Base-by-base conservation (phyloP, 92 coral and sea anemone species). In the Porites evermanni region DNA sequence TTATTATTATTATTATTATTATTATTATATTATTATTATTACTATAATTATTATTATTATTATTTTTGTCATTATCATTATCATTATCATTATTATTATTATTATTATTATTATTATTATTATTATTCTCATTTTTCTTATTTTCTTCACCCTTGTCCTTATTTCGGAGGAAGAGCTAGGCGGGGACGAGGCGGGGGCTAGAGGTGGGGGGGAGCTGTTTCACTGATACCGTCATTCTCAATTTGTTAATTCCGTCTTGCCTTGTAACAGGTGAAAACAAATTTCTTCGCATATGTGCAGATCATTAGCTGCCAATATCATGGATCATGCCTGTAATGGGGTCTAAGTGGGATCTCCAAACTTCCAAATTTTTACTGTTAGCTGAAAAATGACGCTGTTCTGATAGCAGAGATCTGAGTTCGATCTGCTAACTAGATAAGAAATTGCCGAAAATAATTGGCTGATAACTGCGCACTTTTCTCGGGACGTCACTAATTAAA, bases 401-500 rank as follows among this genome's bases (percentile, higher is more conserved):
- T 64, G 20, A 64, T 64, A 64, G 69, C 69, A 13, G 69, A 64
- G 69, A 64, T 24, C 26, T 24, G 26, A 24, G 26, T 24, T 64
- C 69, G 69, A 64, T 14, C 69, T 64, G 69, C 21, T 64, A 64
- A 64, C 8, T 64, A 9, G 69, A 8, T 64, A 64, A 64, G 69
- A 64, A 13, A 64, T 64, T 64, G 21, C 21, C 69, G 69, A 64
- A 64, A 64, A 14, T 64, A 64, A 64, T 64, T 64, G 69, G 69
- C 69, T 64, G 69, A 64, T 64, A 64, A 64, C 69, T 64, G 69
- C 69, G 69, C 21, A 64, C 21, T 64, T 64, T 64, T 64, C 69
- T 64, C 69, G 20, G 21, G 69, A 64, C 69, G 69, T 64, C 69
- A 64, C 69, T 64, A 13, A 64, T 64, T 64, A 14, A 64, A 64